Base-by-base conservation (phyloP, 2,113 vertebrate species). In the Crypturellus undulatus region DNA sequence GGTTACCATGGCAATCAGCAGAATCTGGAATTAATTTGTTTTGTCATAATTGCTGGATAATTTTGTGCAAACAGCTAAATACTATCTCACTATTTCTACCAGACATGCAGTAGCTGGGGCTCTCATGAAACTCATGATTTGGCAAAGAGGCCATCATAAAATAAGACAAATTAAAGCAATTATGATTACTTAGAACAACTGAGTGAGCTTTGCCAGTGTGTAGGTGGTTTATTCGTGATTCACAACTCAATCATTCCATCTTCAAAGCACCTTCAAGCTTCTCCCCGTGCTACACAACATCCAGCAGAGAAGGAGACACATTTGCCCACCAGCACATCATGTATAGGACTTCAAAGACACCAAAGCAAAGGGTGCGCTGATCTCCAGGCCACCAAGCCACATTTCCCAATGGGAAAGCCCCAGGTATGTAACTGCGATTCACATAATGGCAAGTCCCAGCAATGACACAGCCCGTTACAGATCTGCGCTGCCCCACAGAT, bases 1-100 rank as follows among this genome's bases (percentile, higher is more conserved):
- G 69, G 97, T 98, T 98, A 71, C 96, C 96, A 98, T 98, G 96
- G 98, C 43, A 90, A 98, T 96, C 56, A 25, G 96, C 67, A 90
- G 95, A 96, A 84, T 68, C 94, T 56, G 42, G 91, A 92, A 89
- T 89, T 80, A 81, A 79, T 95, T 32, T 83, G 73, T 94, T 96
- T 89, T 76, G 85, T 96, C 93, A 38, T 64, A 94, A 97, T 77
- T 96, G 87, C 92, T 76, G 94, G 91, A 89, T 73, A 92, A 96
- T 97, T 96, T 78, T 60, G 47, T 93, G 84, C 88, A 73, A 87
- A 72, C 9, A 38, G 80, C 92, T 92, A 79, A 96, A 86, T n/a
- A 43, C 79, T 45, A n/a, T 34, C 87, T 92, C 65, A 91, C 92
- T 62, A 67, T 80, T 93, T 93, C 82, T 42, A 59, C 63, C 81